Conservation (phyloP, 1,140 invertebrate species). For the Sipha flava region DNA sequence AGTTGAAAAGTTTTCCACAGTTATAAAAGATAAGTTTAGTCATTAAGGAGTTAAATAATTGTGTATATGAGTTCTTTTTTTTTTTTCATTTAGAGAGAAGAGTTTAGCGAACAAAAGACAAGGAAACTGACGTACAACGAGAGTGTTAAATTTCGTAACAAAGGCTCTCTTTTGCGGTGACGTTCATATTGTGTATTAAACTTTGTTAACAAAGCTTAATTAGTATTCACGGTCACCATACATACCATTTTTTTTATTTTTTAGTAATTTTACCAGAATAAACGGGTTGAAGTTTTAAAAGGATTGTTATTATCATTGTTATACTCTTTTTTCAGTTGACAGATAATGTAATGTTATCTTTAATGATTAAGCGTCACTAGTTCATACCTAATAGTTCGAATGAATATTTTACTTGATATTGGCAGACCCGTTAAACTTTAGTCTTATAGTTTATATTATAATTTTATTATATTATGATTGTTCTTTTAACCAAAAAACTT, state of each 20-base stretch:
- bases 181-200: neutral
- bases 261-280: neutral
- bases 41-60: neutral
- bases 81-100: neutral
- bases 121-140: neutral
- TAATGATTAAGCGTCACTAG: too few relatives aligned
- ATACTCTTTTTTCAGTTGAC: too few relatives aligned
- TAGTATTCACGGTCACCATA: neutral
- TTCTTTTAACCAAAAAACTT: too few relatives aligned
- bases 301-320: neutral
- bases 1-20: neutral
- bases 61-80: too few relatives aligned
- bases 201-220: constrained; percentile 10
- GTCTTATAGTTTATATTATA: too few relatives aligned
- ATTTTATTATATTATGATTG: too few relatives aligned
- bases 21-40: neutral
- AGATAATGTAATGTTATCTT: too few relatives aligned
- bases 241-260: neutral
- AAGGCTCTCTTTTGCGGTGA: neutral
- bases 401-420: too few relatives aligned
- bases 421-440: too few relatives aligned
- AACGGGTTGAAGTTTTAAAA: neutral
- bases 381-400: too few relatives aligned
- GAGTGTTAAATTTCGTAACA: constrained; percentile 1
- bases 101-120: neutral